Evolutionary conservation across 2,888 invertebrate species (phyloP).

Genomic region (Chelonus formosanus): DNA sequence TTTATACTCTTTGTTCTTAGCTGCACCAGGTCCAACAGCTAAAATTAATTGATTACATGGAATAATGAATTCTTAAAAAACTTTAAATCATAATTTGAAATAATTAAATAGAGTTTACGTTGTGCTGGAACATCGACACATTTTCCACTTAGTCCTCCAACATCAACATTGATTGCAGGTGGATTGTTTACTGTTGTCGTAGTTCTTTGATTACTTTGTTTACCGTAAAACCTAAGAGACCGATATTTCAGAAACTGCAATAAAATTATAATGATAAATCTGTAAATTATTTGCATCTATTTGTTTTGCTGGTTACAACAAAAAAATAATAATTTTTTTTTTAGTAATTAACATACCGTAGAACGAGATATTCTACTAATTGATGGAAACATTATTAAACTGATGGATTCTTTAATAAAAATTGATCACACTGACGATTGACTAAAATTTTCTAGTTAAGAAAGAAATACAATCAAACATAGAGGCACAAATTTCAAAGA

Average conservation of each 20-base stretch:
- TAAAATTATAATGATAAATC: constrained; percentile 11
- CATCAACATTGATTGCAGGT: constrained; percentile 68
- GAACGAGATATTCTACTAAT: no score
- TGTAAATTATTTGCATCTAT: neutral
- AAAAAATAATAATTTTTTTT: no score
- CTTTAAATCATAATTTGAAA: constrained; percentile 1
- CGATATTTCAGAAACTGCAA: neutral
- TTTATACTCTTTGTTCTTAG: constrained; percentile 79
- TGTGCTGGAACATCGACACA: constrained; percentile 52
- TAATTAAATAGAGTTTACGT: constrained; percentile 47
- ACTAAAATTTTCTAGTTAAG: no score
- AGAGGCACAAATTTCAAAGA: no score
- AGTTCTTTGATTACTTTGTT: constrained; percentile 14
- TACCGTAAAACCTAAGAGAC: constrained; percentile 28
- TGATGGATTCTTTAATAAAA: no score
- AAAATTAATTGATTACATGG: constrained; percentile 26
- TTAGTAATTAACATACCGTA: no score
- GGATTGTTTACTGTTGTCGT: constrained; percentile 34
- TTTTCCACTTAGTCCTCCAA: constrained; percentile 67
- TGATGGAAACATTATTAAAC: no score
- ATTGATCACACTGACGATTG: no score
- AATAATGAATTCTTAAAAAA: neutral
- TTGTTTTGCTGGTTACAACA: no score
- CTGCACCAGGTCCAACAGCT: constrained; percentile 79
- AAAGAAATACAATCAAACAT: no score